Evolutionary conservation across 1,140 invertebrate genomes (phyloP), one percentile per base, ranked within the genome.

Genomic region (Penaeus indicus): DNA sequence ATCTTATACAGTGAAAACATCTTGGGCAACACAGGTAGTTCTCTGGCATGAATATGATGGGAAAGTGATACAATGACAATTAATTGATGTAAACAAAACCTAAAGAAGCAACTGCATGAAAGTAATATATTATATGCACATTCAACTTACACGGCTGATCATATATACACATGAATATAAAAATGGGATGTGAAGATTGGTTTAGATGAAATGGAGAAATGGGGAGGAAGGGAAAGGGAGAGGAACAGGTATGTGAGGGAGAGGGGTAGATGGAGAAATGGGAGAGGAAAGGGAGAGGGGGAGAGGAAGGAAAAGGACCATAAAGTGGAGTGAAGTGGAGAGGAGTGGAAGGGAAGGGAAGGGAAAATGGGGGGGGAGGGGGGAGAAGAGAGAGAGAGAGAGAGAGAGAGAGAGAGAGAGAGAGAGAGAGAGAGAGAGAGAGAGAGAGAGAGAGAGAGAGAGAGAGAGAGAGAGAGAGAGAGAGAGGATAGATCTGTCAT

Each of bases 81-180:
- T 13, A 80, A 54, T 13, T 47, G 3, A 80, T 22, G 60, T 80
- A 16, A 47, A 80, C 27, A 42, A 47, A 80, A 38, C 13, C 13
- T 80, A 80, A 80, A 80, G 60, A 42, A 18, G 60, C 42, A 54
- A 38, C 10, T 80, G 32, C n/a, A 72, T 72, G 13, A 72, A 21
- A 72, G 18, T 72, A 19, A 72, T 16, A 72, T 38, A 19, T 27
- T 72, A 72, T 18, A 72, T 27, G 32, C n/a, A 27, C 69, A 25
- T 72, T 72, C 32, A 27, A 25, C 69, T 54, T 54, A 8, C 42
- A 38, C 21, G 22, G 25, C 1, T 38, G n/a, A 19, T 19, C 42
- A 79, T 32, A 84, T 27, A 84, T 54, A 67, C 60, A 84, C 60
- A 84, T 54, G 61, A n/a, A 79, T 32, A 67, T n/a, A 78, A 18